phyloP scores from a whole-genome alignment of 1,140 invertebrate genomes.

The Drosophila novamexicana region DNA sequence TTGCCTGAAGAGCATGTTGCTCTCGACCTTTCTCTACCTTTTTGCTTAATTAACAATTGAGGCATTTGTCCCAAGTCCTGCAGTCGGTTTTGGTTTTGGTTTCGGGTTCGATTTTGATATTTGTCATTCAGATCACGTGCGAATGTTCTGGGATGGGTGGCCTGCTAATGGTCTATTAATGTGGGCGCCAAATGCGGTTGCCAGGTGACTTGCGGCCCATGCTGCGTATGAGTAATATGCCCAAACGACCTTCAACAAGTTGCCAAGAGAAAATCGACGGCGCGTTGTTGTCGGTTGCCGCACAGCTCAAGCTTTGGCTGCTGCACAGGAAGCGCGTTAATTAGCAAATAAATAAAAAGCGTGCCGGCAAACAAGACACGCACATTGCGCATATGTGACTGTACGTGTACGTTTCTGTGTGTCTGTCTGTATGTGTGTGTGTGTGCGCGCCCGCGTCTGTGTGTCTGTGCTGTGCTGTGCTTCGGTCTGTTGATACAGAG shows the following conservation, averaged over 20 bases:
- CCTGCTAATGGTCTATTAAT: slow-evolving; percentile 73
- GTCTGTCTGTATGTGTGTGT: neutral
- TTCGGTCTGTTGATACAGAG: neutral
- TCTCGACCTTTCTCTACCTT: neutral
- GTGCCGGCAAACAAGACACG: slow-evolving; percentile 58
- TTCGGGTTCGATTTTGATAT: neutral
- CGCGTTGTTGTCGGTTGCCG: slow-evolving; percentile 3
- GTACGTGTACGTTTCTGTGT: slow-evolving; percentile 5
- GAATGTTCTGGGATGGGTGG: slow-evolving; percentile 26
- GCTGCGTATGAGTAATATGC: slow-evolving; percentile 65
- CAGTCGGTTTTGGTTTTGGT: neutral
- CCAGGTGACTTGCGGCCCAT: slow-evolving; percentile 40
- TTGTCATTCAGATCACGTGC: slow-evolving; percentile 60
- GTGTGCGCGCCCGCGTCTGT: neutral
- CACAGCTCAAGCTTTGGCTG: slow-evolving; percentile 15
- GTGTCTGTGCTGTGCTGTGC: neutral
- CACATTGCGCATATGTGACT: slow-evolving; percentile 39
- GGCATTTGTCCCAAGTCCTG: neutral
- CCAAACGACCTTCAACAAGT: slow-evolving; percentile 69
- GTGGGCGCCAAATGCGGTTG: slow-evolving; percentile 47
- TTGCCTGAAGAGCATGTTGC: neutral
- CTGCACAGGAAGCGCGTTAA: slow-evolving; percentile 64
- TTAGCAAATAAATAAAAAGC: slow-evolving; percentile 75
- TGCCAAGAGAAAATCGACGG: slow-evolving; percentile 51
- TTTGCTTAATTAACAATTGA: slow-evolving; percentile 30